Base-by-base conservation (phyloP, 1,140 invertebrate species). In the Meloidogyne floridensis region DNA sequence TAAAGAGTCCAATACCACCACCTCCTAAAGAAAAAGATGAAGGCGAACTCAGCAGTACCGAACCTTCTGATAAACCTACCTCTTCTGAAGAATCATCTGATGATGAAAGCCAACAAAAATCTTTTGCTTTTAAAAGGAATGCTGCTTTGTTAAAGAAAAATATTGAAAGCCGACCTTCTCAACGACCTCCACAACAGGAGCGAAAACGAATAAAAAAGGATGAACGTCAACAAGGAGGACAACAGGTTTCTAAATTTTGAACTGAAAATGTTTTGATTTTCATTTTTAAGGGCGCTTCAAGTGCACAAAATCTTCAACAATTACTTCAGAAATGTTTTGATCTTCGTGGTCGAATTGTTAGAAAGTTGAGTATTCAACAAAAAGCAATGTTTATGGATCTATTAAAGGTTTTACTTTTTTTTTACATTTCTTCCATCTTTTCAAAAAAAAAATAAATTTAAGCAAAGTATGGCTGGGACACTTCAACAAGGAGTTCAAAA, bases 351-450 rank as follows among this genome's bases (percentile, higher is more conserved):
- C 51, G 51, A 11, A 80, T 80, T 59, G 80, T 80, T 8, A 72
- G 80, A 59, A 80, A 80, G 42, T 43, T 80, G 11, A 80, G 18
- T 42, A 59, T 80, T 32, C 65, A 72, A 13, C 80, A 80, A 20
- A 80, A 80, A 71, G 80, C 80, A 32, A 80, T 80, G 80, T 80
- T 80, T 10, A 42, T 72, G 42, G 80, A 80, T 51, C 54, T 43
- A 42, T 10, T 80, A 54, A 80, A 51, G 42, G 77, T 80, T 56
- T 56, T 11, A 54, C 10, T 20, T 53, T 43, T 3, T 32, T 47
- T 32, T 3, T 47, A 47, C 32, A 47, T 15, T 56, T 42, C 15
- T 43, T 3, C n/a, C n/a, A 78, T 20, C 51, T 78, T 43, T 20
- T 79, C 3, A 7, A 20, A 32, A 18, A n/a, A n/a, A 47, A 47